Evolutionary conservation across 2,113 vertebrate species (phyloP).

Genomic region (Acrocephalus kingi): DNA sequence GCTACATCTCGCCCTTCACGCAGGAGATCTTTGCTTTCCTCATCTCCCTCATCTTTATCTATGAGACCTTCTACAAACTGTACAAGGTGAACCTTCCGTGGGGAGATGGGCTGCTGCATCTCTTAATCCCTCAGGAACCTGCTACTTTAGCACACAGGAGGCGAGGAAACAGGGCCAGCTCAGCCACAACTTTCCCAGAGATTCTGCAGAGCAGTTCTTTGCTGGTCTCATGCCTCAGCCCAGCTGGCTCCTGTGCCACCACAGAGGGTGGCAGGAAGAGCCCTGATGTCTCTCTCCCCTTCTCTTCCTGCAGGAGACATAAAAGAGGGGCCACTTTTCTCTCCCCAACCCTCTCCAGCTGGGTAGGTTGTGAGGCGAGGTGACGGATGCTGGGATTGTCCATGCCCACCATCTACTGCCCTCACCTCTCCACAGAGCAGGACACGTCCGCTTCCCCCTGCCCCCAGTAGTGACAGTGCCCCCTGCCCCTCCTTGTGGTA

Average conservation of each 20-base stretch:
- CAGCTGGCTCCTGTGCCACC: background rate
- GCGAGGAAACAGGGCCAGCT: background rate
- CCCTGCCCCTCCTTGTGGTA: background rate
- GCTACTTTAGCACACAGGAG: background rate
- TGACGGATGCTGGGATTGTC: conserved; percentile 24
- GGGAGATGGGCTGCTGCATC: background rate
- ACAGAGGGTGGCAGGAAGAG: background rate
- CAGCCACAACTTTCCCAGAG: background rate
- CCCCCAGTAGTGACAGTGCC: background rate
- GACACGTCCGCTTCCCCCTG: background rate
- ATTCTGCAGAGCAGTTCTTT: background rate
- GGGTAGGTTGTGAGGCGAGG: conserved; percentile 1
- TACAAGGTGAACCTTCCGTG: conserved; percentile 81
- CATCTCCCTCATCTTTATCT: conserved; percentile 99
- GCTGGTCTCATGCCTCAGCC: background rate
- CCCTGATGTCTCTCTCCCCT: conserved; percentile 5
- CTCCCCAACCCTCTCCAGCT: conserved; percentile 36
- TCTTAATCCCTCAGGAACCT: background rate
- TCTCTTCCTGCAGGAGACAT: conserved; percentile 49
- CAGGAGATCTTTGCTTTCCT: conserved; percentile 99
- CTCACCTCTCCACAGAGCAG: conserved; percentile 19
- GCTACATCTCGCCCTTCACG: conserved; percentile 97
- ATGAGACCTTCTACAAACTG: conserved; percentile 95
- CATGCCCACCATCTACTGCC: background rate
- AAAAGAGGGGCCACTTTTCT: conserved; percentile 38